A percentile compares a stretch with the other conserved stretches of the same genome.
phyloP scores from a whole-genome alignment of 2,113 vertebrate species.

The Stigmatopora nigra region DNA sequence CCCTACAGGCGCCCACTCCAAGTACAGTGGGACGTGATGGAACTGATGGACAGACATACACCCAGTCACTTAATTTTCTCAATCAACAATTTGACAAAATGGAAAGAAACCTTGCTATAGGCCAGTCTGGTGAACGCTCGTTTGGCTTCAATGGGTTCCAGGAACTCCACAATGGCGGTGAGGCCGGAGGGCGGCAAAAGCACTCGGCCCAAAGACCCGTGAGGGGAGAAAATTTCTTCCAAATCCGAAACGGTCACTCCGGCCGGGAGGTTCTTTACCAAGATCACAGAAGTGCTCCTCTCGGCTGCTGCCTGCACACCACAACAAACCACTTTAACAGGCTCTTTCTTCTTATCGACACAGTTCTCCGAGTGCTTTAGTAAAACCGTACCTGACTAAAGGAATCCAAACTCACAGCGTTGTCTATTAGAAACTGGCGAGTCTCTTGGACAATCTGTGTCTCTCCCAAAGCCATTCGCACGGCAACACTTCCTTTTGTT shows the following conservation, averaged over 20 bases:
- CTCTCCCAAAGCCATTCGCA: conserved; percentile 91
- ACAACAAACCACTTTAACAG: not conserved
- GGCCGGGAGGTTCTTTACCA: conserved; percentile 89
- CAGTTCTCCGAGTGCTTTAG: not conserved
- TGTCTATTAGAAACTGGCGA: conserved; percentile 83
- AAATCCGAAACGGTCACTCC: conserved; percentile 67
- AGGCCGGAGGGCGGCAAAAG: conserved; percentile 85
- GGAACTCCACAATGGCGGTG: conserved; percentile 87
- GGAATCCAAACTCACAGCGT: conserved; percentile 83
- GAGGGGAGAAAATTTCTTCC: conserved; percentile 73
- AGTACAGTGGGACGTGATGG: conserved; percentile 75
- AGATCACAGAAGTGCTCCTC: conserved; percentile 82
- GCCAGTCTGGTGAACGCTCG: conserved; percentile 83
- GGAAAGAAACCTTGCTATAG: conserved; percentile 81
- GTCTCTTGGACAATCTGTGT: conserved; percentile 93
- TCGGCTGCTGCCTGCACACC: conserved; percentile 71
- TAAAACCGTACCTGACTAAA: conserved; percentile 83
- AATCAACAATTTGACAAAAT: not conserved
- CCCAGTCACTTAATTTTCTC: not conserved
- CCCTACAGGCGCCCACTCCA: conserved; percentile 90
- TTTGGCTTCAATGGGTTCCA: conserved; percentile 87
- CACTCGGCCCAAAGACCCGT: conserved; percentile 83
- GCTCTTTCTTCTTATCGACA: too few species aligned
- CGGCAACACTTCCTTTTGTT: conserved; percentile 84
- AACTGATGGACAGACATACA: conserved; percentile 53